Conservation (phyloP, 2,113 vertebrate species). For the Vulpes lagopus region DNA sequence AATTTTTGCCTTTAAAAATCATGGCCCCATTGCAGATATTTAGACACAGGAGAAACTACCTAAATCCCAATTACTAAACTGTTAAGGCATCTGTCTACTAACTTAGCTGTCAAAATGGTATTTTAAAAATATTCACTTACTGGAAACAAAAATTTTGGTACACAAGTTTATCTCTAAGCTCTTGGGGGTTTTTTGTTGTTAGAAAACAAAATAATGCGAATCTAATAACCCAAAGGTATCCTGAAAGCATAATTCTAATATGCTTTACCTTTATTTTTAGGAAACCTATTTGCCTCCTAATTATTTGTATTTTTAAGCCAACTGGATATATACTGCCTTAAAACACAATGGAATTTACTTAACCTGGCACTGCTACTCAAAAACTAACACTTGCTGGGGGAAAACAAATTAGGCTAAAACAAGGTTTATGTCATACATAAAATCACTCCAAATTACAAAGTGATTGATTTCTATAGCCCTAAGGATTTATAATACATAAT, state of each 20-base stretch:
- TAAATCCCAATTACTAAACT: background rate
- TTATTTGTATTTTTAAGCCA: conserved; percentile 47
- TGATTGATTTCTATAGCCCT: conserved; percentile 39
- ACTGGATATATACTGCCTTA: background rate
- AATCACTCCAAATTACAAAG: conserved; percentile 71
- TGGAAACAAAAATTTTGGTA: conserved; percentile 14
- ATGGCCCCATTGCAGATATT: background rate
- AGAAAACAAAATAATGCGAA: conserved; percentile 53
- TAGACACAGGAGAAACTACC: conserved; percentile 22
- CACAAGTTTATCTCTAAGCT: conserved; percentile 15
- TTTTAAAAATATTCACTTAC: background rate
- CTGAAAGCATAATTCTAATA: background rate
- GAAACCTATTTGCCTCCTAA: conserved; percentile 58
- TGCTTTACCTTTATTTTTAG: background rate
- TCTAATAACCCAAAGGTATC: conserved; percentile 31
- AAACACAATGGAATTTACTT: conserved; percentile 16
- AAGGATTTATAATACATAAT: conserved; percentile 68
- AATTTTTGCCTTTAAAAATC: conserved; percentile 60
- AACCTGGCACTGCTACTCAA: conserved; percentile 43
- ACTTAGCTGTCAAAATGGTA: background rate
- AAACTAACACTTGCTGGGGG: background rate
- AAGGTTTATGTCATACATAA: conserved; percentile 1
- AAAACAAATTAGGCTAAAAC: conserved; percentile 50
- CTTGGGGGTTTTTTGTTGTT: background rate
- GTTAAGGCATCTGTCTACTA: conserved; percentile 7